Percentiles rank a stretch among this genome's conserved stretches.
These are phyloP conservation scores for Caenorhabditis sp. DNA, from an alignment of 2,888 invertebrate species.

Conservation along the genomic window DNA sequence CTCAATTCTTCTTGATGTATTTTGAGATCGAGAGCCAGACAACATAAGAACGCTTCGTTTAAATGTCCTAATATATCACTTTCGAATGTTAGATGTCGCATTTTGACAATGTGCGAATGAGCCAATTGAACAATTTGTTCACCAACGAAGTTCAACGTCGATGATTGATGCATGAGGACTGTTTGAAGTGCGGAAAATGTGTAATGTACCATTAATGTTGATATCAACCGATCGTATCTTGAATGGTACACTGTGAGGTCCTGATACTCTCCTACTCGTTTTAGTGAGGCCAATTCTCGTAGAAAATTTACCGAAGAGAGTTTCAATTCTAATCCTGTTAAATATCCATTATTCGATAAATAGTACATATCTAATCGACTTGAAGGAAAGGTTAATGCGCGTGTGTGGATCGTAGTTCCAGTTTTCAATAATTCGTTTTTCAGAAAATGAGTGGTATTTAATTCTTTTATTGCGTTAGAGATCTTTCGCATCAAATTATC, in stretches of 20 bases:
- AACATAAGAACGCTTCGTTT: constrained; percentile 7
- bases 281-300: neutral
- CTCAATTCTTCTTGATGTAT: constrained; percentile 10
- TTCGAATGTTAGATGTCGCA: constrained; percentile 7
- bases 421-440: neutral
- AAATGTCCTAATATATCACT: constrained; percentile 5
- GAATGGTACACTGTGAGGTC: neutral
- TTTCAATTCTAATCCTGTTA: neutral
- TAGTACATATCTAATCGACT: neutral
- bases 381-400: neutral
- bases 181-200: constrained; percentile 10
- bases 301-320: neutral
- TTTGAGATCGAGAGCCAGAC: constrained; percentile 4
- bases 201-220: neutral
- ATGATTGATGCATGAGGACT: constrained; percentile 12
- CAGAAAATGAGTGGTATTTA: neutral
- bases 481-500: neutral
- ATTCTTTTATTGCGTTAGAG: neutral
- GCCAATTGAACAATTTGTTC: constrained; percentile 18
- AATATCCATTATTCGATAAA: neutral
- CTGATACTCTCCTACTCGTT: neutral
- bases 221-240: neutral
- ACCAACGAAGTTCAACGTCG: neutral
- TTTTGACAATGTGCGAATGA: constrained; percentile 17
- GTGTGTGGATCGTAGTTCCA: neutral